A percentile compares a stretch with the other conserved stretches of the same genome.
Evolutionary conservation across 2,888 invertebrate genomes (phyloP).

Genomic region (Priocnemis perturbator): DNA sequence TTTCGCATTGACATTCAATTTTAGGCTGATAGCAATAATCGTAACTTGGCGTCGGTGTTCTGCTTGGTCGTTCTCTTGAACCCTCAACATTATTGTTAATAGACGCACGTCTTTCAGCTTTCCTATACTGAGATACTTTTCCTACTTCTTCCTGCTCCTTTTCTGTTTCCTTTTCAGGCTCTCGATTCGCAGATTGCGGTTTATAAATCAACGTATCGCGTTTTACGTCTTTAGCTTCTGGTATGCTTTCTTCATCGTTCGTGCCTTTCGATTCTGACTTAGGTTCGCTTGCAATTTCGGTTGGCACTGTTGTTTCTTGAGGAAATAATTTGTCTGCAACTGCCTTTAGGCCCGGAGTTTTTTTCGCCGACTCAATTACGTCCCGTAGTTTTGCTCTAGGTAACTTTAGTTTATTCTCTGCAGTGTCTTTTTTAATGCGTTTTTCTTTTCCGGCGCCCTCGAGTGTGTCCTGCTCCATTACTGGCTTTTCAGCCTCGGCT

Average conservation of each 20-base stretch:
- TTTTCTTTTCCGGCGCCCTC: too few species aligned
- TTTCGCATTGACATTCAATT: background rate
- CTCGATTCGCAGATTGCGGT: background rate
- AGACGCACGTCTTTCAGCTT: background rate
- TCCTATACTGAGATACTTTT: background rate
- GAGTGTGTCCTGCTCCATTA: too few species aligned
- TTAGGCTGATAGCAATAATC: background rate
- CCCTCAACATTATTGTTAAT: too few species aligned
- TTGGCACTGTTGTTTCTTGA: background rate
- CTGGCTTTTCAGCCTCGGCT: too few species aligned
- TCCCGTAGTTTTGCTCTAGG: too few species aligned
- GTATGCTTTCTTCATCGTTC: background rate
- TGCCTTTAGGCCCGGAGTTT: background rate
- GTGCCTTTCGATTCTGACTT: background rate
- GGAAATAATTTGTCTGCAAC: background rate
- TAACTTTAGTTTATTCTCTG: too few species aligned
- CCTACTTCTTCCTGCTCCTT: background rate
- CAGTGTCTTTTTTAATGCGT: too few species aligned
- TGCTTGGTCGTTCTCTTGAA: background rate
- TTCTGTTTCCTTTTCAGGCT: background rate
- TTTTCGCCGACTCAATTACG: too few species aligned
- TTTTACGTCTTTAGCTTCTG: background rate
- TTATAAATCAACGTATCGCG: background rate
- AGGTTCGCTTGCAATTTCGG: background rate
- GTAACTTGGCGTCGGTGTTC: background rate